Evolutionary conservation across 2,888 invertebrate species (phyloP), one percentile per base, ranked within the genome.

Genomic region (Anthrax anthrax): DNA sequence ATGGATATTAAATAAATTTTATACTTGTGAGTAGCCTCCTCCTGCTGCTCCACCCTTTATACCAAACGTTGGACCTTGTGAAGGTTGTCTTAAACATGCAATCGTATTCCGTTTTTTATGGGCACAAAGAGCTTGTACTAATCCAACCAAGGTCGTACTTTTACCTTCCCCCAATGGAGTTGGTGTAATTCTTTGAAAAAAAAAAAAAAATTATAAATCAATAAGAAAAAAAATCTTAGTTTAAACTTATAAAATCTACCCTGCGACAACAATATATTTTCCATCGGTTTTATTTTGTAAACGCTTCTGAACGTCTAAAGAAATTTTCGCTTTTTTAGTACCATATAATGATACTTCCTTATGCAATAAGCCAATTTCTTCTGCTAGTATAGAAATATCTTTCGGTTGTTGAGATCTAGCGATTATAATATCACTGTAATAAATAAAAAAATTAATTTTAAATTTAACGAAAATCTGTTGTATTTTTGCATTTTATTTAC

Each of bases 111-210:
- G 81, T 4, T 78, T 75, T 55, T 80, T 78, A 59, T 91, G 89
- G 0, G 87, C 88, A 1, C 84, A 79, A 45, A 98, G 70, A 2
- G 97, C 95, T 69, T 98, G 98, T 5, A 84, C 84, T 53, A 97
- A 68, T 3, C 97, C 98, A 50, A 98, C 74, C 0, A 90, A 77
- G 0, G 94, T 95, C 0, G 98, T 98, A 58, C 92, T 95, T 72
- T 98, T 98, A 29, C 97, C 97, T 72, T 98, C 97, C 2, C 98
- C 98, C n/a, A 98, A 73, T 0, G 97, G 95, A 0, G 98, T 98
- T 0, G 98, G 97, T 0, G 96, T 98, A 43, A 98, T 96, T 16
- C 92, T 89, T 38, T 17, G 19, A 47, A 18, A 10, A 36, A 23
- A 4, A 23, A 23, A 23, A 23, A 23, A 38, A 10, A 39, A 44